Evolutionary conservation across 2,113 vertebrate genomes (phyloP).

Genomic region (Eptesicus fuscus): DNA sequence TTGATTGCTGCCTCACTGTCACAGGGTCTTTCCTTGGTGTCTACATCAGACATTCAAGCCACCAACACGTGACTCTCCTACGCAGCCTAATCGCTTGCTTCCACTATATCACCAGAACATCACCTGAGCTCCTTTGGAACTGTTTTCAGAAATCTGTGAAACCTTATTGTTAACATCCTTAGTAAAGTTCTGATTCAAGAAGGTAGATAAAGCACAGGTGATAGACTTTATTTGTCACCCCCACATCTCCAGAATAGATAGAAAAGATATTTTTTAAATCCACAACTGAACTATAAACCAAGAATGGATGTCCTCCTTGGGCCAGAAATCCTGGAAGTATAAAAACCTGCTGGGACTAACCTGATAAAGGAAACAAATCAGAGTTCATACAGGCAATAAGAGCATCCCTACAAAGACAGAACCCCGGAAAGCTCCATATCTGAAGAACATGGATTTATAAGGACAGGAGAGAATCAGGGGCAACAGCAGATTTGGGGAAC

Average conservation of each 20-base stretch:
- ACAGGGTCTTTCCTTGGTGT: background rate
- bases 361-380: background rate
- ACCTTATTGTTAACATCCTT: background rate
- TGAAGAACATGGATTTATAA: background rate
- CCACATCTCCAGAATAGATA: background rate
- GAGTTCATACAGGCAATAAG: background rate
- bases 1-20: background rate
- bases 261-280: background rate
- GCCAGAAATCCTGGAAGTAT: constrained; percentile 8
- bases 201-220: background rate
- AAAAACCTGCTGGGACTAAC: background rate
- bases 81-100: background rate
- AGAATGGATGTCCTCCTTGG: background rate
- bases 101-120: background rate
- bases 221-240: background rate
- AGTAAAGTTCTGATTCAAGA: background rate
- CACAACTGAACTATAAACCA: constrained; percentile 20
- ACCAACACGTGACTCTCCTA: background rate
- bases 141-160: background rate
- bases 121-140: background rate
- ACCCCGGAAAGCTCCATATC: background rate
- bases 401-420: background rate
- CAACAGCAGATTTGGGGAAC: background rate
- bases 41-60: background rate
- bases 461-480: background rate